Evolutionary conservation across 2,797 vertebrate species (phyloP), one percentile per base, ranked within the genome.

Genomic region (Malacoraja senta): DNA sequence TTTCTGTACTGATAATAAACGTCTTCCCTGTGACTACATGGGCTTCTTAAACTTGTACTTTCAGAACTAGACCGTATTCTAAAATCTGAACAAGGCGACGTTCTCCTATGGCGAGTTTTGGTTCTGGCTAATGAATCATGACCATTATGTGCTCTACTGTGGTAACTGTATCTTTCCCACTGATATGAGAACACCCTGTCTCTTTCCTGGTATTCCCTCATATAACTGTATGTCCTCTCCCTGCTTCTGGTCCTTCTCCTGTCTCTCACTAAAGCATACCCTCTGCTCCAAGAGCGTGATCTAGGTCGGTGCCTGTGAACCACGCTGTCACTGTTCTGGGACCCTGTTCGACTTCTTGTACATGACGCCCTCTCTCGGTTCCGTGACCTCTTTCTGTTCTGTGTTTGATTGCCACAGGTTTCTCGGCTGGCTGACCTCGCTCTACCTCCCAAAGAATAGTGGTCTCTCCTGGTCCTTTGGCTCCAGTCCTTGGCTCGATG

Each of bases 261-360:
- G 94, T 93, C n/a, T 93, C 95, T 95, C 35, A 94, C 94, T 91
- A 94, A 93, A 1, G 91, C 38, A 6, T 74, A 95, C 93, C 97
- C 97, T 95, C 95, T 96, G 95, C 97, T 98, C 94, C 93, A 95
- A 38, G 96, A 97, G 63, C 96, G 95, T 29, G 96, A 97, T 94
- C 95, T 96, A 95, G 95, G 95, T 94, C 94, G 94, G 93, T 96
- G 96, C 93, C 95, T 96, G 21, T 95, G 95, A 35, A 95, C 93
- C 93, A 95, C 95, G 93, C 96, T 97, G 92, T 97, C 97, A 65
- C 93, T 96, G 93, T 96, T 97, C 13, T 96, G 68, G 72, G 96
- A 97, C 0, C 95, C 93, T 1, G 96, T 96, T 68, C 95, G 96
- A 93, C 95, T 97, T 95, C 95, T 96, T 68, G 95, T 93, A 3